Evolutionary conservation across 1,140 invertebrate species (phyloP), one percentile per base, ranked within the genome.

Genomic region (Bombus cullumanus): DNA sequence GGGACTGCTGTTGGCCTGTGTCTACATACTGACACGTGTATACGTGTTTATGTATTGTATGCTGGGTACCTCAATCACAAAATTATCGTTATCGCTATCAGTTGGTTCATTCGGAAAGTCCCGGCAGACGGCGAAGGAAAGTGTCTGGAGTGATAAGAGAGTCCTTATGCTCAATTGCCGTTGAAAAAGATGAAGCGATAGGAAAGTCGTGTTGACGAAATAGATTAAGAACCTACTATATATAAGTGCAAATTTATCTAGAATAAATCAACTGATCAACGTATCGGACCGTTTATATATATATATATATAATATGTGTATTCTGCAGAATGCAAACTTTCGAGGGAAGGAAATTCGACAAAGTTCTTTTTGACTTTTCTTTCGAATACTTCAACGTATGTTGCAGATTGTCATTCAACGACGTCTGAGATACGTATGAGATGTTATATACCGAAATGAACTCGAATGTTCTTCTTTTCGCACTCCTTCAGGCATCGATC

Each of bases 131-230:
- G 57, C 22, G 39, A 79, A 85, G 75, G 59, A 77, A 85, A 86
- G 62, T 73, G 37, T 28, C 66, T 31, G 71, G 10, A 28, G 13
- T 25, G 85, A 90, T 90, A 90, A 79, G 81, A 72, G 9, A 31
- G n/a, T 73, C 31, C 43, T n/a, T 62, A 82, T 22, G 74, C 28
- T 53, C 41, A 15, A 37, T 31, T 43, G 62, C 64, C 57, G 25
- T 15, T 18, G 41, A 39, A 68, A 47, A 31, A 66, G 34, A 34
- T 0, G 18, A 31, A 85, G 72, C 47, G 13, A 66, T 62, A 2
- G 13, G 25, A 37, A 25, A 25, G 4, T 4, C 5, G 3, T 13
- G 5, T 41, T 28, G 18, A 41, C 37, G 1, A 71, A 9, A 2
- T 15, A n/a, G 5, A 37, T 39, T 13, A 13, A 71, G 28, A 25